A percentile compares a stretch with the other conserved stretches of the same genome.
Conservation (phyloP, 2,113 vertebrate genomes). For the Hippocampus zosterae region DNA sequence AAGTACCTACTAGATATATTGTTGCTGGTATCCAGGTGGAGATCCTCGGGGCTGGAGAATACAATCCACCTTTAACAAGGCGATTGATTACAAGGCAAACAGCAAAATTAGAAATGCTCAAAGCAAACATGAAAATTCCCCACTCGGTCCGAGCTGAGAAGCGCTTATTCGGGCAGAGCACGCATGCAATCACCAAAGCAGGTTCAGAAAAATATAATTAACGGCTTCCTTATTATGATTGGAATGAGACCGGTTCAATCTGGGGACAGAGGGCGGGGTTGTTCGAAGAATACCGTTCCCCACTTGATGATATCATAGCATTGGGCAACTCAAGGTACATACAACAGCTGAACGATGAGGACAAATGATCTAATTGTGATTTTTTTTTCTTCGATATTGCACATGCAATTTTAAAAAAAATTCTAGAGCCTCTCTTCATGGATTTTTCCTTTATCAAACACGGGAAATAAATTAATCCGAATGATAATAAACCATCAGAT, state of each 20-base stretch:
- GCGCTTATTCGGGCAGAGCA: slow-evolving; percentile 33
- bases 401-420: too few relatives aligned
- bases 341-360: neutral
- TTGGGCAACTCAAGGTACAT: slow-evolving; percentile 27
- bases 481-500: too few relatives aligned
- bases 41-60: slow-evolving; percentile 18
- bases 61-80: slow-evolving; percentile 40
- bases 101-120: slow-evolving; percentile 34
- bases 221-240: slow-evolving; percentile 67
- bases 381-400: too few relatives aligned
- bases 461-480: too few relatives aligned
- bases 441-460: too few relatives aligned
- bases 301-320: slow-evolving; percentile 27
- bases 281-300: slow-evolving; percentile 50
- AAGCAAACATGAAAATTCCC: slow-evolving; percentile 38
- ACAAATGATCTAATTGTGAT: too few relatives aligned
- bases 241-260: slow-evolving; percentile 55
- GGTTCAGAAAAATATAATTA: slow-evolving; percentile 68
- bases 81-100: slow-evolving; percentile 40
- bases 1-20: slow-evolving; percentile 4
- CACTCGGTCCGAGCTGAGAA: slow-evolving; percentile 30
- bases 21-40: neutral
- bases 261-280: slow-evolving; percentile 56
- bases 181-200: slow-evolving; percentile 43
- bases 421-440: too few relatives aligned